A percentile compares a stretch with the other conserved stretches of the same genome.
Conservation (phyloP, 2,888 invertebrate genomes). For the Parnassius apollo region DNA sequence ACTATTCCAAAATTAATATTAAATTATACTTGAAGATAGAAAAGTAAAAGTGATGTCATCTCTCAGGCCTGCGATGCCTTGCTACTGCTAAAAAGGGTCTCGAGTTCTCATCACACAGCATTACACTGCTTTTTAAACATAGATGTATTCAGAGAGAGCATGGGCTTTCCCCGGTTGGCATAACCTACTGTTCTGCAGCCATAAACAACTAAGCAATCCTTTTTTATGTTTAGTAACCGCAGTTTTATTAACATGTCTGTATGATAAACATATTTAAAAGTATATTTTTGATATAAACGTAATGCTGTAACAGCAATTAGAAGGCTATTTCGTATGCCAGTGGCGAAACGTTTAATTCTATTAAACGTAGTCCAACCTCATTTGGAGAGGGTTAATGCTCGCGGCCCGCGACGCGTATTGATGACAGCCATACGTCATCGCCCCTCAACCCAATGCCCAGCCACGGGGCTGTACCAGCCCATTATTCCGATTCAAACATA, state of each 20-base stretch:
- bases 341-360: conserved; percentile 64
- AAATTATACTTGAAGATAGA: too few relatives aligned
- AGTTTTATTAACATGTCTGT: neutral
- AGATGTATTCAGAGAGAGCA: too few relatives aligned
- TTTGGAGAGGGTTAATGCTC: conserved; percentile 67
- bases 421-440: conserved; percentile 69
- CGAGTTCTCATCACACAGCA: too few relatives aligned
- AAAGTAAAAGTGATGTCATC: too few relatives aligned
- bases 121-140: too few relatives aligned
- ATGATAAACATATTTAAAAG: neutral
- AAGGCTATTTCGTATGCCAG: conserved; percentile 28
- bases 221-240: too few relatives aligned
- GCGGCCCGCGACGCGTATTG: conserved; percentile 61
- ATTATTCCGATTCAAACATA: conserved; percentile 2
- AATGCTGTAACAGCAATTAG: conserved; percentile 17
- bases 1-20: too few relatives aligned
- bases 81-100: too few relatives aligned
- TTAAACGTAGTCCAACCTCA: conserved; percentile 68
- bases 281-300: conserved; percentile 14
- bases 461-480: conserved; percentile 13
- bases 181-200: too few relatives aligned
- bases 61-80: too few relatives aligned
- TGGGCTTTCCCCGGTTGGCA: too few relatives aligned
- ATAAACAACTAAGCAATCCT: too few relatives aligned
- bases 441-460: conserved; percentile 31